phyloP scores from a whole-genome alignment of 2,888 invertebrate genomes.

The Nephrotoma appendiculata region DNA sequence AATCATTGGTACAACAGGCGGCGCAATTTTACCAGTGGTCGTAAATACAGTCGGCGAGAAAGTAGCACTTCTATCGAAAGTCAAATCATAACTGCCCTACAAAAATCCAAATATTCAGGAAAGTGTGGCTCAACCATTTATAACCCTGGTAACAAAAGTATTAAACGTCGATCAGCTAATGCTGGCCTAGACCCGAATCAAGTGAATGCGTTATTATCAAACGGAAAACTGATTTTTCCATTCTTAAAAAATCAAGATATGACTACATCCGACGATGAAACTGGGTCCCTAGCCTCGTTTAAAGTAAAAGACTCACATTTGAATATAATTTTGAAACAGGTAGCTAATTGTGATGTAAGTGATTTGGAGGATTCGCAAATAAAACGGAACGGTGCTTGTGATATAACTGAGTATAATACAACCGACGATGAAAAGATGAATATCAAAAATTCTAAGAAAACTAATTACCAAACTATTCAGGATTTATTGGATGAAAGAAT shows the following conservation, averaged over 20 bases:
- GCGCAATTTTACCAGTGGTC: constrained; percentile 23
- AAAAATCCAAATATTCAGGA: constrained; percentile 30
- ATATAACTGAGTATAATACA: constrained; percentile 20
- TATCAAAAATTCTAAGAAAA: constrained; percentile 18
- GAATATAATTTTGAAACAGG: constrained; percentile 28
- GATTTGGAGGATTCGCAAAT: constrained; percentile 20
- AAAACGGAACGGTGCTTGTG: constrained; percentile 11
- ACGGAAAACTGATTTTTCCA: constrained; percentile 28
- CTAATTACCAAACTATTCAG: constrained; percentile 8
- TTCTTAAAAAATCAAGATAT: constrained; percentile 31
- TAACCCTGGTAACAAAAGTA: constrained; percentile 19
- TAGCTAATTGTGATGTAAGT: constrained; percentile 15
- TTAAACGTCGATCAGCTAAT: constrained; percentile 25
- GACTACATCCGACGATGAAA: constrained; percentile 30
- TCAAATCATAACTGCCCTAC: constrained; percentile 39
- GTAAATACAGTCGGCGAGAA: constrained; percentile 32
- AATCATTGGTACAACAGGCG: constrained; percentile 18
- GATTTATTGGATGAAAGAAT: constrained; percentile 16
- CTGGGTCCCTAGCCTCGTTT: constrained; percentile 26
- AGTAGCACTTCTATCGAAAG: constrained; percentile 74
- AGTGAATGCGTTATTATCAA: constrained; percentile 24
- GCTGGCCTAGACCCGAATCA: constrained; percentile 26
- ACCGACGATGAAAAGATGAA: constrained; percentile 17
- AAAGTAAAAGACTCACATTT: constrained; percentile 31
- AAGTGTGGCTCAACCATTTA: constrained; percentile 16